These are phyloP conservation scores for Amiota communis DNA, from an alignment of 2,888 invertebrate species.

Conservation along the genomic window DNA sequence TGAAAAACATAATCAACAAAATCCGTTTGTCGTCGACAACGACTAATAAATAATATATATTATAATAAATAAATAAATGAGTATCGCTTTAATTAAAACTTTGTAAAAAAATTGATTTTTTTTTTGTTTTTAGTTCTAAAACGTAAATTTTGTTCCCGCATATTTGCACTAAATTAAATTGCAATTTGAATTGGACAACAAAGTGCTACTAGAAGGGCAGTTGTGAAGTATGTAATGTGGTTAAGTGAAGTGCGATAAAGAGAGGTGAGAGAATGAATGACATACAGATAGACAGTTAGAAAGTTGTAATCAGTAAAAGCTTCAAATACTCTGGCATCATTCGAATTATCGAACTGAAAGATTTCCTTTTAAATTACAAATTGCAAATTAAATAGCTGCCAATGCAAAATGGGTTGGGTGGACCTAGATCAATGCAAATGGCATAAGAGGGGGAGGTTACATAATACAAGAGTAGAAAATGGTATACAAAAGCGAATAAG, in stretches of 20 bases:
- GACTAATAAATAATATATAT: constrained; percentile 59
- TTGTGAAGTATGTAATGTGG: background rate
- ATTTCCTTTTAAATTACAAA: constrained; percentile 65
- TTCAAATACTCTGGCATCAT: constrained; percentile 52
- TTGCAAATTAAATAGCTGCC: constrained; percentile 64
- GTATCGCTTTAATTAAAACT: constrained; percentile 39
- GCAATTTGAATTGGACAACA: constrained; percentile 46
- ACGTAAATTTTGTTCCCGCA: constrained; percentile 15
- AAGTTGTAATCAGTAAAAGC: constrained; percentile 36
- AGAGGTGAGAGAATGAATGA: constrained; percentile 5
- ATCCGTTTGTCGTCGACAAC: constrained; percentile 55
- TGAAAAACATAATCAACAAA: constrained; percentile 53
- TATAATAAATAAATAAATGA: constrained; percentile 51
- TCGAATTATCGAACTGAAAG: constrained; percentile 65
- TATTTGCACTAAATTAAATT: constrained; percentile 48
- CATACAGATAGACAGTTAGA: constrained; percentile 31
- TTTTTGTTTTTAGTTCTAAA: background rate
- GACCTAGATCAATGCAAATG: no score
- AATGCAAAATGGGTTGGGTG: constrained; percentile 21
- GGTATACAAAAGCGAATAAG: no score
- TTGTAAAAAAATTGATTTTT: constrained; percentile 45
- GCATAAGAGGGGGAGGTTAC: no score
- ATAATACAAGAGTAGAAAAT: no score
- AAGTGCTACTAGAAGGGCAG: no score
- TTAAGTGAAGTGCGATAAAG: background rate